phyloP scores from a whole-genome alignment of 2,888 invertebrate genomes.

The Malacosoma neustria region DNA sequence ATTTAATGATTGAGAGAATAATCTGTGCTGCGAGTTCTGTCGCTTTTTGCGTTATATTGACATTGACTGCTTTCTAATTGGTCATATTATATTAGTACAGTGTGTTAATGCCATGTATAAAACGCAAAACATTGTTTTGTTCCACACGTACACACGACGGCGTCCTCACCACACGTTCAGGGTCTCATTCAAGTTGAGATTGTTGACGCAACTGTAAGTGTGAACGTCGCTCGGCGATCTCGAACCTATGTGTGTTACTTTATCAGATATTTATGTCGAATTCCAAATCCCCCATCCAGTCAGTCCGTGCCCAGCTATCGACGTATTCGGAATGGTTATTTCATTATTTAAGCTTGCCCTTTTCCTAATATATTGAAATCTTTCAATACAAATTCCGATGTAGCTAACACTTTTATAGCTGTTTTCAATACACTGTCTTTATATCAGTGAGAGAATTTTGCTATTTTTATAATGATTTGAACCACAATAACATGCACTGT shows the following conservation, averaged over 20 bases:
- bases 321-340: conserved; percentile 46
- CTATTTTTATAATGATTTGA: background rate
- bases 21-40: conserved; percentile 39
- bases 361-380: conserved; percentile 23
- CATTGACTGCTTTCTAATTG: conserved; percentile 6
- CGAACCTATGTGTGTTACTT: conserved; percentile 62
- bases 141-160: conserved; percentile 64
- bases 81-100: conserved; percentile 8
- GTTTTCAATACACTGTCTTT: background rate
- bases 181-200: conserved; percentile 70
- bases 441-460: background rate
- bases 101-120: conserved; percentile 33
- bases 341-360: conserved; percentile 31
- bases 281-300: conserved; percentile 39
- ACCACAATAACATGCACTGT: background rate
- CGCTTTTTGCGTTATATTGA: conserved; percentile 35
- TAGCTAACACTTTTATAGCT: conserved; percentile 7
- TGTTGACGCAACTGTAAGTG: conserved; percentile 75
- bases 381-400: conserved; percentile 2
- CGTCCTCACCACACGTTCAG: conserved; percentile 53
- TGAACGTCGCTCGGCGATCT: conserved; percentile 47
- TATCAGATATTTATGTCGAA: conserved; percentile 51
- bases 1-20: conserved; percentile 18
- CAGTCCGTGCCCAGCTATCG: conserved; percentile 55
- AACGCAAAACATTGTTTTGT: conserved; percentile 57